These are phyloP conservation scores for Leptocoma aspasia DNA, from an alignment of 2,113 vertebrate genomes.

Conservation along the genomic window DNA sequence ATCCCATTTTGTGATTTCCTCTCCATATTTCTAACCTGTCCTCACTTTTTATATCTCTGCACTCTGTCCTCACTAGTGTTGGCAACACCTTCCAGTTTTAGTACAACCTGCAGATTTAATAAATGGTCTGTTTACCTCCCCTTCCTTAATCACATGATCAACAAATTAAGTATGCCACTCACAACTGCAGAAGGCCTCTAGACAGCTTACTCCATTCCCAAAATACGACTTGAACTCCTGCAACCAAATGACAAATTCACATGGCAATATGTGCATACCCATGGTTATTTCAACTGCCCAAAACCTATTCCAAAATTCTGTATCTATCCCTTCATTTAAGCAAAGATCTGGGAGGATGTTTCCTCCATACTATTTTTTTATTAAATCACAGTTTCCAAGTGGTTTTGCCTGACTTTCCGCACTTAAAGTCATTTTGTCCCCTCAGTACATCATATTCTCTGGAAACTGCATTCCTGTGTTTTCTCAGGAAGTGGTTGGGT, in stretches of 20 bases:
- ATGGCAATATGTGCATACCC: neutral
- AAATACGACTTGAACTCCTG: neutral
- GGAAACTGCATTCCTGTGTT: neutral
- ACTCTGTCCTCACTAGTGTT: neutral
- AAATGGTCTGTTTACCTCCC: neutral
- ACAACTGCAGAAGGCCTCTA: neutral
- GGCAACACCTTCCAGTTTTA: neutral
- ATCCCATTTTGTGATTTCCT: slow-evolving; percentile 51
- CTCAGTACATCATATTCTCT: neutral
- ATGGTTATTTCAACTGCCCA: neutral
- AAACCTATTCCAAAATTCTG: neutral
- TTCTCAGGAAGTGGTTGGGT: neutral
- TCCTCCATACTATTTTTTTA: neutral
- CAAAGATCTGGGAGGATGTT: neutral
- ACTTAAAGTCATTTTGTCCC: neutral
- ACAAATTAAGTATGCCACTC: neutral
- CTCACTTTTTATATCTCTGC: neutral
- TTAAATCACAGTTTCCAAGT: neutral
- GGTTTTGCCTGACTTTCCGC: neutral
- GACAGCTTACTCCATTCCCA: neutral
- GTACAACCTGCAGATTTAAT: neutral
- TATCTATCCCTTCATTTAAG: neutral
- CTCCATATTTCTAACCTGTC: slow-evolving; percentile 16
- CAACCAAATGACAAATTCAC: neutral
- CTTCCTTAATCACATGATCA: neutral